Base-by-base conservation (phyloP, 2,113 vertebrate genomes). In the Sander lucioperca region DNA sequence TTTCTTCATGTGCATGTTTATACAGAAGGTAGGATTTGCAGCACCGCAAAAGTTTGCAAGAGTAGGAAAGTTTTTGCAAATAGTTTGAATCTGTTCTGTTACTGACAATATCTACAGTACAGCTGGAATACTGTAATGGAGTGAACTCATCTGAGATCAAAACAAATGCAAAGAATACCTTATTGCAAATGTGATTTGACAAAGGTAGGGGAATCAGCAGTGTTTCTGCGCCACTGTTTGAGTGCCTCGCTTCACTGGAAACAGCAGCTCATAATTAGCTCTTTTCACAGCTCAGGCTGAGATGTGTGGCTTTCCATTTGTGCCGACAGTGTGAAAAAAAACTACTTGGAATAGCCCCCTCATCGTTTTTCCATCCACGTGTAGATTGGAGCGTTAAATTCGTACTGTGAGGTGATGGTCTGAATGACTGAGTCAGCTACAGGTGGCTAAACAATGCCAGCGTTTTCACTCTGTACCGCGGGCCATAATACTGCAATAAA, bases 401-500 rank as follows among this genome's bases (percentile, higher is more conserved):
- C 11, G 4, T 71, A 69, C 75, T 74, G 84, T 53, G 70, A 50
- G 45, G 27, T 45, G 57, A 68, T 5, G 18, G 15, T 59, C 54
- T 73, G 71, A 78, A 43, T 23, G 76, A 77, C 77, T 74, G 79
- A 54, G 14, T 63, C 75, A 83, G 81, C 91, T 73, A 89, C 88
- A 92, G 90, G 89, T 92, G 87, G 86, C 70, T 33, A 43, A 78
- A 84, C 80, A 64, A 57, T 25, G 48, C 10, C 77, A 68, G 74
- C 21, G 74, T 59, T 68, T n/a, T 58, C 25, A 14, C 23, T 3
- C 0, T 67, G 65, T 53, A 15, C 47, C 14, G n/a, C 12, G 8
- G 54, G 43, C 54, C 47, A 36, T 75, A 59, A 84, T 19, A 0
- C 53, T 3, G 50, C 69, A 67, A 56, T 73, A 23, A 74, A 72